These are phyloP conservation scores for Mesoligia furuncula DNA, from an alignment of 2,888 invertebrate genomes.

Conservation along the genomic window DNA sequence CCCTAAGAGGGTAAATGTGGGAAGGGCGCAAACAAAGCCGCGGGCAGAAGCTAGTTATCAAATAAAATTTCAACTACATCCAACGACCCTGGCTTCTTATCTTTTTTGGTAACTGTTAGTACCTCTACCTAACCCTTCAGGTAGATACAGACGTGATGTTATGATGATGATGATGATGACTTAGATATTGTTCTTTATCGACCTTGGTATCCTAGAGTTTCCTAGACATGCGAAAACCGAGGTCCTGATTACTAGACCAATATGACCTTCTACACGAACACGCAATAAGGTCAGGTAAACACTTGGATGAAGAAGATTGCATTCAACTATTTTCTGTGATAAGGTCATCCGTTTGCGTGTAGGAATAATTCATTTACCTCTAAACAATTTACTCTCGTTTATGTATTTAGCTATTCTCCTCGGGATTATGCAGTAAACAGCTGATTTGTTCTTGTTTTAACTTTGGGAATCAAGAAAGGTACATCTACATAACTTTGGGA, in stretches of 20 bases:
- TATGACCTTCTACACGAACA: constrained; percentile 2
- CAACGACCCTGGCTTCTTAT: too few relatives aligned
- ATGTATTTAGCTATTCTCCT: background rate
- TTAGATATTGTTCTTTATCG: background rate
- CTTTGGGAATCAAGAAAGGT: background rate
- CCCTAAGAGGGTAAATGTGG: too few relatives aligned
- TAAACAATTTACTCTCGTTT: background rate
- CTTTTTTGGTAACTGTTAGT: too few relatives aligned
- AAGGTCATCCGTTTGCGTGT: constrained; percentile 38
- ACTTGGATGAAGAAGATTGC: constrained; percentile 10
- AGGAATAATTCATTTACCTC: constrained; percentile 7
- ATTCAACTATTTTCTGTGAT: constrained; percentile 26
- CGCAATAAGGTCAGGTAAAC: constrained; percentile 10
- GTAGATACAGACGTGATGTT: background rate
- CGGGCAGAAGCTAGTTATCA: too few relatives aligned
- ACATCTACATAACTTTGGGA: too few relatives aligned
- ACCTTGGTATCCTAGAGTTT: too few relatives aligned
- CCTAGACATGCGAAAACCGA: background rate
- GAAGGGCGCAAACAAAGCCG: too few relatives aligned
- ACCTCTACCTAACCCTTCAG: too few relatives aligned
- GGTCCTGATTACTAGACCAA: background rate
- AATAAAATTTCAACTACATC: too few relatives aligned
- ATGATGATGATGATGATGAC: background rate
- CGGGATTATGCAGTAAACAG: background rate
- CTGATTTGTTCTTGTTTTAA: background rate